Evolutionary conservation across 2,888 invertebrate species (phyloP).

Genomic region (Liopterus haemorrhoidalis): DNA sequence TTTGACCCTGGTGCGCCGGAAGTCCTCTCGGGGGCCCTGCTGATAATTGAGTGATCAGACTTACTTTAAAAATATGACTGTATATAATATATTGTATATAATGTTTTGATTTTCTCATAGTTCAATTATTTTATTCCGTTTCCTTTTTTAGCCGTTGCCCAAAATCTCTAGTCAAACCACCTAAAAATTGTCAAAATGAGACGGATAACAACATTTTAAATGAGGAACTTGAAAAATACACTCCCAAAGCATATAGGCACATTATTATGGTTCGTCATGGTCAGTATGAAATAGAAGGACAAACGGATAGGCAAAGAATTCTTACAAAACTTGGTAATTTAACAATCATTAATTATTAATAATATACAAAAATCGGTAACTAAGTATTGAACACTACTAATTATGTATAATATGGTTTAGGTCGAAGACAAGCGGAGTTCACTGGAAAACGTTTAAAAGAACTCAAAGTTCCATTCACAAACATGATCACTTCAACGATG

Average conservation of each 20-base stretch:
- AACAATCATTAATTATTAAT: conserved; percentile 14
- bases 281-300: conserved; percentile 77
- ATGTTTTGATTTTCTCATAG: no score
- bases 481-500: conserved; percentile 86
- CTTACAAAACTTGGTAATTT: conserved; percentile 73
- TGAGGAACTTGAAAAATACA: conserved; percentile 58
- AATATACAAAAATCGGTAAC: conserved; percentile 11
- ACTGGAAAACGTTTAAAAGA: conserved; percentile 78
- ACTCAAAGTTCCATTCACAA: conserved; percentile 71
- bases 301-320: conserved; percentile 63
- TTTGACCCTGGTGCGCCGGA: no score
- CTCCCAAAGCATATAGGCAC: conserved; percentile 65
- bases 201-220: conserved; percentile 62
- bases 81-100: no score
- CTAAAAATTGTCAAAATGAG: conserved; percentile 44
- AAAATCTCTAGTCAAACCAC: conserved; percentile 53
- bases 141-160: conserved; percentile 66
- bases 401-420: conserved; percentile 45
- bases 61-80: no score
- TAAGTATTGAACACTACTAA: not conserved
- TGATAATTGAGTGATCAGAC: no score
- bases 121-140: no score
- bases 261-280: conserved; percentile 90
- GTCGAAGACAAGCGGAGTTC: conserved; percentile 74
- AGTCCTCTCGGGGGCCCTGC: no score